Evolutionary conservation across 2,113 vertebrate genomes (phyloP).

Genomic region (Poecilia latipinna): DNA sequence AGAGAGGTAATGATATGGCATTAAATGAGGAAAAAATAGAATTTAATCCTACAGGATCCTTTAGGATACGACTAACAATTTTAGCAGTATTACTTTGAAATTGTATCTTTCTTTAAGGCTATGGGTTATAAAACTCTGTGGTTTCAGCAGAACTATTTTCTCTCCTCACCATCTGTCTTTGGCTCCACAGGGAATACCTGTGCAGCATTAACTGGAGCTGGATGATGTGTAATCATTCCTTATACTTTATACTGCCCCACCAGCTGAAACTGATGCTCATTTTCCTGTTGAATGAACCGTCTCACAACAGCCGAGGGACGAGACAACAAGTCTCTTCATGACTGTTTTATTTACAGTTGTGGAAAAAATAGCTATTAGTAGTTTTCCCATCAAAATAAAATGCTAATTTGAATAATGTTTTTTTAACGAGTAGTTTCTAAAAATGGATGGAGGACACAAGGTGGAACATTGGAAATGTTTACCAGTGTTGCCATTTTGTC

Average conservation of each 20-base stretch:
- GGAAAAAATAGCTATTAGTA: slow-evolving; percentile 34
- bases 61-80: slow-evolving; percentile 69
- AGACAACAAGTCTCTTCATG: slow-evolving; percentile 51
- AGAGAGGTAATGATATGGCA: slow-evolving; percentile 56
- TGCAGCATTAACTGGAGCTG: slow-evolving; percentile 71
- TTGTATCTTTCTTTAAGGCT: slow-evolving; percentile 41
- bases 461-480: background rate
- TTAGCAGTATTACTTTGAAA: slow-evolving; percentile 59
- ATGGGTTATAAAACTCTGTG: slow-evolving; percentile 52
- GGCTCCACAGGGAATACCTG: slow-evolving; percentile 77
- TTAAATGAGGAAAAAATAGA: slow-evolving; percentile 65
- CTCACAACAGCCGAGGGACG: slow-evolving; percentile 46
- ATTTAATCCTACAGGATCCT: slow-evolving; percentile 57
- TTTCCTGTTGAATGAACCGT: slow-evolving; percentile 81
- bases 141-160: slow-evolving; percentile 47
- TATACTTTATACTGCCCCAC: slow-evolving; percentile 76
- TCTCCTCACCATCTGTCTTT: slow-evolving; percentile 74
- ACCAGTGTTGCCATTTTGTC: too few relatives aligned
- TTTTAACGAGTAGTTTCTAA: background rate
- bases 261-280: slow-evolving; percentile 75
- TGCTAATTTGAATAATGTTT: slow-evolving; percentile 25
- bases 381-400: slow-evolving; percentile 34
- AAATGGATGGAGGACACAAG: background rate
- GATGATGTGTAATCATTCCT: slow-evolving; percentile 78
- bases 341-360: slow-evolving; percentile 24